These are phyloP conservation scores for Actinemys pallida DNA, from an alignment of 2,113 vertebrate species.

Conservation along the genomic window DNA sequence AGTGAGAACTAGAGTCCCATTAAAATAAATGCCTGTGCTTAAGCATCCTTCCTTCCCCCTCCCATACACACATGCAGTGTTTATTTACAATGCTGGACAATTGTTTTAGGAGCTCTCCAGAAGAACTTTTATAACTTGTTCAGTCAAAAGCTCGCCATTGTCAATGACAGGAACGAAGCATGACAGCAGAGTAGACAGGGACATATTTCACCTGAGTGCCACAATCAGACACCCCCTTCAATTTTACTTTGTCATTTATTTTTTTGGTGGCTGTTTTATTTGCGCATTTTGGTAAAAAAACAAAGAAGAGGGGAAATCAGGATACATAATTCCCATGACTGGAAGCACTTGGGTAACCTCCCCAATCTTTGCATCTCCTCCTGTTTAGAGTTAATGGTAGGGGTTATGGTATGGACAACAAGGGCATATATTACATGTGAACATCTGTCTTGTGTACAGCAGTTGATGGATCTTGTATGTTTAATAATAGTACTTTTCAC, in stretches of 20 bases:
- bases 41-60: neutral
- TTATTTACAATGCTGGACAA: neutral
- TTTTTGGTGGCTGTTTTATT: neutral
- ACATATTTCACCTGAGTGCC: neutral
- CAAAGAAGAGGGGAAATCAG: neutral
- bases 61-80: neutral
- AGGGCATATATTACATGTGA: neutral
- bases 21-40: neutral
- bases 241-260: neutral
- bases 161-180: neutral
- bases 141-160: neutral
- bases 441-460: neutral
- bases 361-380: neutral
- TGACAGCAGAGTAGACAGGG: neutral
- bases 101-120: neutral
- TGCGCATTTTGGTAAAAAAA: neutral
- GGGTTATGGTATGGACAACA: neutral
- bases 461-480: neutral
- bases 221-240: neutral
- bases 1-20: neutral
- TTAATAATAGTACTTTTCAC: neutral
- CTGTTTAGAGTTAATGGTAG: neutral
- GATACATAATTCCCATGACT: neutral
- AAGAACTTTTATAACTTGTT: neutral
- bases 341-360: neutral